Evolutionary conservation across 2,113 vertebrate species (phyloP).

Genomic region (Polypterus bichir): DNA sequence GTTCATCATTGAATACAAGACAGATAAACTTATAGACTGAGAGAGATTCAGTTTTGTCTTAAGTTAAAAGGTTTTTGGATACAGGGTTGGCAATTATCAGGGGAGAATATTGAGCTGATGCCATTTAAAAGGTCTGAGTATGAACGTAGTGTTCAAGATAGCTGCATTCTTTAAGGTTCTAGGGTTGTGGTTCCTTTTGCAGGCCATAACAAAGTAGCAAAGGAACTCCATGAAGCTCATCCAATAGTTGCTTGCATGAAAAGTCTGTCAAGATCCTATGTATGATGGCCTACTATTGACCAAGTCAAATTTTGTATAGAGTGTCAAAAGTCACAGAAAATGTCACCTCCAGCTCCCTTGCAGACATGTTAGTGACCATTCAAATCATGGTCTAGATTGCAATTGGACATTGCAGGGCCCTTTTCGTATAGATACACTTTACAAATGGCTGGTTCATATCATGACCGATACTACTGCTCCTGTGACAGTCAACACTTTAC

Average conservation of each 20-base stretch:
- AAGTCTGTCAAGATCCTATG: not conserved
- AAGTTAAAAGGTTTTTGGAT: not conserved
- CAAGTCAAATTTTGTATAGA: too few relatives aligned
- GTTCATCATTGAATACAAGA: not conserved
- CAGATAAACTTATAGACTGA: constrained; percentile 11
- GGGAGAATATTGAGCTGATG: not conserved
- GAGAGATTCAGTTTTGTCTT: not conserved
- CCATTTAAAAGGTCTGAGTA: not conserved
- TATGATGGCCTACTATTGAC: not conserved
- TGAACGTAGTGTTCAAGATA: constrained; percentile 5
- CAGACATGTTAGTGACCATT: not conserved
- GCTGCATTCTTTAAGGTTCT: constrained; percentile 5
- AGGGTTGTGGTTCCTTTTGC: constrained; percentile 1
- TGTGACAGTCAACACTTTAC: too few relatives aligned
- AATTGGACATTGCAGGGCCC: not conserved
- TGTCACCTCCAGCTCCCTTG: too few relatives aligned
- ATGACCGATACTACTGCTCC: not conserved
- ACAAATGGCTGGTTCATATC: not conserved
- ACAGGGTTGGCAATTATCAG: not conserved
- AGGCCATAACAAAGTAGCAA: not conserved
- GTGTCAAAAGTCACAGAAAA: too few relatives aligned
- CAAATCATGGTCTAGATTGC: not conserved
- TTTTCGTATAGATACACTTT: not conserved
- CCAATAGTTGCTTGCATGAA: constrained; percentile 6
- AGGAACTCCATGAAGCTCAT: constrained; percentile 8